These are phyloP conservation scores for Orgyia antiqua DNA, from an alignment of 2,888 invertebrate genomes.

Conservation along the genomic window DNA sequence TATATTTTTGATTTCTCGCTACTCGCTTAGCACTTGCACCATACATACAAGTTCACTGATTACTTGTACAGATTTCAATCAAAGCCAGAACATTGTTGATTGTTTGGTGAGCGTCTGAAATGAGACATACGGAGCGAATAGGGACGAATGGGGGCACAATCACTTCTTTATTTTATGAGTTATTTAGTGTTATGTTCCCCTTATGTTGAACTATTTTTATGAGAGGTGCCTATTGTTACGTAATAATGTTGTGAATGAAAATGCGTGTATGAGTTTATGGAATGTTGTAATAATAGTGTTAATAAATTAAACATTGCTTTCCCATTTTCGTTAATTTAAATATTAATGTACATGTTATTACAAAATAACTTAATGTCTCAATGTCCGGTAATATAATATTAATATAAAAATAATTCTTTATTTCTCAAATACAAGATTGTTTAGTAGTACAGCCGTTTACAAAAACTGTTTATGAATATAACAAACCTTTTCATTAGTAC, in stretches of 20 bases:
- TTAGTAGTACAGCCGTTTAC: no score
- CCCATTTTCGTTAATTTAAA: no score
- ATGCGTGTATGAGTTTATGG: neutral
- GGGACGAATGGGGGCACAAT: constrained; percentile 20
- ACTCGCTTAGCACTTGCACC: constrained; percentile 10
- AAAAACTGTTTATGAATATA: no score
- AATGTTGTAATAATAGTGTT: neutral
- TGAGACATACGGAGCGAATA: constrained; percentile 11
- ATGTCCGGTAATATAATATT: no score
- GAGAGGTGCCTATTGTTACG: constrained; percentile 4
- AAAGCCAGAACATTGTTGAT: constrained; percentile 32
- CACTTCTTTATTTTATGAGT: constrained; percentile 24
- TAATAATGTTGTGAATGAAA: neutral
- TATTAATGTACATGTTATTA: no score
- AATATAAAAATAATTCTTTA: no score
- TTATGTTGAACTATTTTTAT: constrained; percentile 5
- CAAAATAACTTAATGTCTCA: no score
- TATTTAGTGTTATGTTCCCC: constrained; percentile 9
- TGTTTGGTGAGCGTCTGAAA: constrained; percentile 16
- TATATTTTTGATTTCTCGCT: neutral
- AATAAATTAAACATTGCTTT: neutral
- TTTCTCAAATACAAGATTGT: no score
- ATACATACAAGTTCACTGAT: constrained; percentile 29
- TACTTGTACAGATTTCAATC: constrained; percentile 53
- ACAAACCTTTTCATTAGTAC: no score